A percentile compares a stretch with the other conserved stretches of the same genome.
Conservation (phyloP, 2,797 vertebrate species). For the Triplophysa yarkandensis region DNA sequence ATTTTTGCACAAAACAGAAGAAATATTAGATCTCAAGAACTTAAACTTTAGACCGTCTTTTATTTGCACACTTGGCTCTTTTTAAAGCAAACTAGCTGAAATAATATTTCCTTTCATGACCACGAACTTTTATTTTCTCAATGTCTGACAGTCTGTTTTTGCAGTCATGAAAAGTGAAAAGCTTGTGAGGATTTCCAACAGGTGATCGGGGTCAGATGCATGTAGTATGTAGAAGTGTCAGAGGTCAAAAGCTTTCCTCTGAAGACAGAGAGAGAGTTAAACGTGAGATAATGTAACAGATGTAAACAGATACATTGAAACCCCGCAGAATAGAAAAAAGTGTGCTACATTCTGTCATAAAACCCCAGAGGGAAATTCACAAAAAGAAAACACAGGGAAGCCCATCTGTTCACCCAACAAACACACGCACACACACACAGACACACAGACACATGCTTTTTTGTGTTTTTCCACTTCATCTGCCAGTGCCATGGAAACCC, state of each 20-base stretch:
- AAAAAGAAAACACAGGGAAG: slow-evolving; percentile 8
- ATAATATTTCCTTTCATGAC: slow-evolving; percentile 65
- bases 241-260: not conserved
- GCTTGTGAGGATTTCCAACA: not conserved
- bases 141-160: slow-evolving; percentile 62
- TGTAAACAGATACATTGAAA: slow-evolving; percentile 20
- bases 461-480: slow-evolving; percentile 33
- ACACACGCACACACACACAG: not conserved
- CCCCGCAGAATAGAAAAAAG: slow-evolving; percentile 9
- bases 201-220: not conserved
- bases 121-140: not conserved
- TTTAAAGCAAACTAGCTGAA: slow-evolving; percentile 57
- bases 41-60: too few relatives aligned
- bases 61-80: slow-evolving; percentile 61
- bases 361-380: not conserved
- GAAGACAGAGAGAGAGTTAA: not conserved
- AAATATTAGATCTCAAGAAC: too few relatives aligned
- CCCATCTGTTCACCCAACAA: slow-evolving; percentile 17
- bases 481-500: slow-evolving; percentile 11
- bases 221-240: not conserved
- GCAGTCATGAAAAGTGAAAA: slow-evolving; percentile 72
- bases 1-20: too few relatives aligned
- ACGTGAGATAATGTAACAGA: slow-evolving; percentile 4
- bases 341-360: not conserved
- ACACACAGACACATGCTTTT: too few relatives aligned